Percentiles rank a stretch among this genome's conserved stretches.
Conservation (phyloP, 2,113 vertebrate genomes). For the Synodontis membranacea region DNA sequence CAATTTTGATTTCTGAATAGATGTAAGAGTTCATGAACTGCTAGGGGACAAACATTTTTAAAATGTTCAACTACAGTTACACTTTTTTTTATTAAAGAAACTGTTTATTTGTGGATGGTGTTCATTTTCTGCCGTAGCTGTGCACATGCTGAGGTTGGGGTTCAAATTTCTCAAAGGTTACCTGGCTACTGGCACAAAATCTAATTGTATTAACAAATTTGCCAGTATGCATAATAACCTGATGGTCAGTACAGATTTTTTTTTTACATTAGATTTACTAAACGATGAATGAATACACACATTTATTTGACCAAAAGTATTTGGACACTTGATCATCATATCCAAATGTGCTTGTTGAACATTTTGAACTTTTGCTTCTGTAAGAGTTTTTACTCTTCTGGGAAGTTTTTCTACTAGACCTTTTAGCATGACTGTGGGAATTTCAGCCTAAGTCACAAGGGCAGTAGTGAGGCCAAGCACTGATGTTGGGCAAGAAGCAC, state of each 20-base stretch:
- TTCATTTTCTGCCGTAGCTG: not conserved
- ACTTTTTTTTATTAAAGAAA: not conserved
- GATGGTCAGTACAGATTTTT: not conserved
- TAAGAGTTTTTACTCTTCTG: not conserved
- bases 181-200: not conserved
- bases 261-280: not conserved
- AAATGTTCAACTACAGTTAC: not conserved
- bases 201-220: not conserved
- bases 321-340: not conserved
- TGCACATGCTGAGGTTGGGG: not conserved
- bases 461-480: not conserved
- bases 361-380: not conserved
- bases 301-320: not conserved
- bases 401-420: not conserved
- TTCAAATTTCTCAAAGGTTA: not conserved
- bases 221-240: not conserved
- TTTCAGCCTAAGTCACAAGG: not conserved
- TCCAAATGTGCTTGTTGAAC: not conserved
- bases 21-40: not conserved
- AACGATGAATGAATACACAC: not conserved
- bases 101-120: not conserved
- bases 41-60: not conserved
- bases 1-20: not conserved
- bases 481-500: not conserved
- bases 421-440: not conserved